Conservation (phyloP, 2,797 vertebrate species). For the Morus bassanus region DNA sequence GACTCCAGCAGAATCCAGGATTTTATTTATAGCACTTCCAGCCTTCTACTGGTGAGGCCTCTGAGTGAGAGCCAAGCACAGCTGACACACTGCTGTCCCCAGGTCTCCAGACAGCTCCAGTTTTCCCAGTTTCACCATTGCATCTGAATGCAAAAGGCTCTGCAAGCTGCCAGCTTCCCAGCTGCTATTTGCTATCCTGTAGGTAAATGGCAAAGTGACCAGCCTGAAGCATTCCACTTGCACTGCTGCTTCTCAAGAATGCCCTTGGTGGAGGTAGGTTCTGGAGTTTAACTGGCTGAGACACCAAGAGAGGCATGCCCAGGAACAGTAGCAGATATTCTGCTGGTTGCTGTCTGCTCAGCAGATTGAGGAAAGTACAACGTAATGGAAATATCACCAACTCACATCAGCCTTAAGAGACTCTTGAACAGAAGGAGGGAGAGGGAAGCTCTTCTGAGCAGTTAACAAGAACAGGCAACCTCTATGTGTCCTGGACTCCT, state of each 20-base stretch:
- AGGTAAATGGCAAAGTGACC: background rate
- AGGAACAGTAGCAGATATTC: background rate
- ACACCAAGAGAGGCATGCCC: background rate
- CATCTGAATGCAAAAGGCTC: background rate
- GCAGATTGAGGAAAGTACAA: background rate
- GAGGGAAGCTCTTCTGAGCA: background rate
- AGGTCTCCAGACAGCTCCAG: background rate
- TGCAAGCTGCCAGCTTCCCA: background rate
- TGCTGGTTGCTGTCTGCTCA: background rate
- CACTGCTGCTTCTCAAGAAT: background rate
- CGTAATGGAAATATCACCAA: background rate
- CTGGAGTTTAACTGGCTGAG: background rate
- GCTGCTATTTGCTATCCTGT: background rate
- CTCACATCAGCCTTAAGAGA: background rate
- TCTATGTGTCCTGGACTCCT: background rate
- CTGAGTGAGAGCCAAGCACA: background rate
- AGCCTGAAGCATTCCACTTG: background rate
- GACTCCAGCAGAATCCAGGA: background rate
- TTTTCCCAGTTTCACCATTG: background rate
- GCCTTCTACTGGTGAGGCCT: background rate
- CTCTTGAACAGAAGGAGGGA: background rate
- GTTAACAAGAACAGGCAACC: background rate
- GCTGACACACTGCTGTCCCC: background rate
- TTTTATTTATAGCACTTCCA: conserved; percentile 27
- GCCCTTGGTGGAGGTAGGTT: background rate